Evolutionary conservation across 2,888 invertebrate species (phyloP).

Genomic region (Lasioglossum calceatum): DNA sequence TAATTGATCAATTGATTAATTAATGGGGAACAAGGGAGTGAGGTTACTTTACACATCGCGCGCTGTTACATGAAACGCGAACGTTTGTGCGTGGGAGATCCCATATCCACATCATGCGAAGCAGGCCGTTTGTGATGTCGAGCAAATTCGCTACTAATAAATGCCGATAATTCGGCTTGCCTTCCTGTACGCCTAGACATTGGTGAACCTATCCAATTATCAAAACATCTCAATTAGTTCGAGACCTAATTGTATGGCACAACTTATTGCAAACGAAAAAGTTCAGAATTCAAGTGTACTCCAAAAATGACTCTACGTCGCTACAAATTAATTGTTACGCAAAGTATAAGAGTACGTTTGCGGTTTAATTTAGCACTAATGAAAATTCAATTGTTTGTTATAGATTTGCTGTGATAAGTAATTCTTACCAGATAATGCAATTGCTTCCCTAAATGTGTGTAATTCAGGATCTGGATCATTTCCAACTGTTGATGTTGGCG

Average conservation of each 20-base stretch:
- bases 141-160: conserved; percentile 90
- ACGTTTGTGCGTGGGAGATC: conserved; percentile 91
- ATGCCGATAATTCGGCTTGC: conserved; percentile 88
- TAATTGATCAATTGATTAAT: conserved; percentile 72
- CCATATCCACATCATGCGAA: conserved; percentile 91
- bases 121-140: conserved; percentile 90
- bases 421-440: conserved; percentile 86
- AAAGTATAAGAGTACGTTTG: background rate
- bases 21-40: conserved; percentile 75
- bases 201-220: conserved; percentile 80
- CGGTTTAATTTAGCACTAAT: background rate
- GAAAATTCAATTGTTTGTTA: background rate
- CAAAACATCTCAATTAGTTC: conserved; percentile 19
- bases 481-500: conserved; percentile 82
- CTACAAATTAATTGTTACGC: background rate
- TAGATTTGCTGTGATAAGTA: background rate
- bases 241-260: background rate
- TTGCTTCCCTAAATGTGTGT: conserved; percentile 91
- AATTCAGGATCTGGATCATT: conserved; percentile 87
- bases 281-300: background rate
- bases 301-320: background rate
- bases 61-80: conserved; percentile 89
- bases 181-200: conserved; percentile 85
- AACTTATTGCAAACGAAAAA: background rate
- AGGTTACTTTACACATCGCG: conserved; percentile 80